phyloP scores from a whole-genome alignment of 2,113 vertebrate species.

The Pelvicachromis taeniatus region DNA sequence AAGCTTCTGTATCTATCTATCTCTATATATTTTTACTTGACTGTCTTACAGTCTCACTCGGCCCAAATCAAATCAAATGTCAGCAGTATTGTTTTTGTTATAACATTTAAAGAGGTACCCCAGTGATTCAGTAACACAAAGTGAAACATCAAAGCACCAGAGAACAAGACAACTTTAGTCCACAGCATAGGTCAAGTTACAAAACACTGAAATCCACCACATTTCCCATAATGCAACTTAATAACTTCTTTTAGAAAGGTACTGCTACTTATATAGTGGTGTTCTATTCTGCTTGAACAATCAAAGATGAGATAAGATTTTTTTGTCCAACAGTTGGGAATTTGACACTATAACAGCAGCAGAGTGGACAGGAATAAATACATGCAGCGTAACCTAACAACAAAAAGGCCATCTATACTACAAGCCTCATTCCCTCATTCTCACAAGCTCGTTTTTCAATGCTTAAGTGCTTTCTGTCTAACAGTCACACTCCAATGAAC shows the following conservation, averaged over 20 bases:
- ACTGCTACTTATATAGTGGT: background rate
- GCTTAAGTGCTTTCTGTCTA: background rate
- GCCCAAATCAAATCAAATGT: background rate
- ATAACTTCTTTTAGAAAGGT: background rate
- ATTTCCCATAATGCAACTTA: background rate
- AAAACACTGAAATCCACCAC: background rate
- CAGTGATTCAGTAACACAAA: background rate
- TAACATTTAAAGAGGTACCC: background rate
- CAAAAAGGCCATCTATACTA: background rate
- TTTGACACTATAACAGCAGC: background rate
- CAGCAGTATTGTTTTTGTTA: background rate
- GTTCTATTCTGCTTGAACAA: background rate
- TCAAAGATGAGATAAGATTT: background rate
- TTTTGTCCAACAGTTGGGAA: background rate
- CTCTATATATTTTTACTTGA: background rate
- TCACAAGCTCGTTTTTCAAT: background rate
- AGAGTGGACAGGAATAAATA: background rate
- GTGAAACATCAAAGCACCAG: background rate
- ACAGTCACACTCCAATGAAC: background rate
- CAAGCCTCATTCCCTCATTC: background rate
- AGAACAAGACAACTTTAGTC: background rate
- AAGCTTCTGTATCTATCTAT: slow-evolving; percentile 6
- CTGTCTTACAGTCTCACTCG: background rate
- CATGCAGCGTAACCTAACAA: background rate
- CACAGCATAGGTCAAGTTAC: background rate